phyloP scores from a whole-genome alignment of 2,797 vertebrate species.

The Pipistrellus pipistrellus region DNA sequence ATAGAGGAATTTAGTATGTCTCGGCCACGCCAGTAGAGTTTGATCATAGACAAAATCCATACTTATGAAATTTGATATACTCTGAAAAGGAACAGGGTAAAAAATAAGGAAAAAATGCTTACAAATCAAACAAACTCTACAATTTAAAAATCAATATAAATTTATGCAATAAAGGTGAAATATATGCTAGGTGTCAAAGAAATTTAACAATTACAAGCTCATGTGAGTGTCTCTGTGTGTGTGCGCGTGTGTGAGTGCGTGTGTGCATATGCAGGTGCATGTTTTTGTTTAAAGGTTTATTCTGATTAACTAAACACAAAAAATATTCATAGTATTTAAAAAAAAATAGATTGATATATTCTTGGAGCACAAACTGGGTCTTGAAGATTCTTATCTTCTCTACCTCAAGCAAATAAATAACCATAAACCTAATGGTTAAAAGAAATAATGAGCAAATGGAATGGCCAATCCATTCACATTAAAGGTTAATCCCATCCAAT shows the following conservation, averaged over 20 bases:
- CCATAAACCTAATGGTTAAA: accelerated
- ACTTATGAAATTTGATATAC: background rate
- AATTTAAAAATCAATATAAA: background rate
- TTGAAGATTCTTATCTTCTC: background rate
- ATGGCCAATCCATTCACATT: background rate
- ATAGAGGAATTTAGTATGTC: constrained; percentile 51
- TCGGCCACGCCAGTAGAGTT: background rate
- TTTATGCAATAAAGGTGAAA: background rate
- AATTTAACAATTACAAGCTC: background rate
- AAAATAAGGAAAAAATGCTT: constrained; percentile 51
- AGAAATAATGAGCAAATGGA: background rate
- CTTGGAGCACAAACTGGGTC: background rate
- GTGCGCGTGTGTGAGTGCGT: background rate
- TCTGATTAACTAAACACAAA: background rate
- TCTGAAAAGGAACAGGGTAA: background rate
- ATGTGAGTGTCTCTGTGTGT: too few relatives aligned
- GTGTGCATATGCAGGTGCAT: accelerated
- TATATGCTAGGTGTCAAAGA: background rate
- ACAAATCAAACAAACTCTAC: background rate
- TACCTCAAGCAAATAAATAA: background rate
- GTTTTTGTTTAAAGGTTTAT: background rate
- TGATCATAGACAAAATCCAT: background rate
- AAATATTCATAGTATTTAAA: background rate
- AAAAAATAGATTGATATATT: background rate
- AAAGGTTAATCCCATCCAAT: background rate